These are phyloP conservation scores for Sylvia borin DNA, from an alignment of 2,797 vertebrate species.

Conservation along the genomic window DNA sequence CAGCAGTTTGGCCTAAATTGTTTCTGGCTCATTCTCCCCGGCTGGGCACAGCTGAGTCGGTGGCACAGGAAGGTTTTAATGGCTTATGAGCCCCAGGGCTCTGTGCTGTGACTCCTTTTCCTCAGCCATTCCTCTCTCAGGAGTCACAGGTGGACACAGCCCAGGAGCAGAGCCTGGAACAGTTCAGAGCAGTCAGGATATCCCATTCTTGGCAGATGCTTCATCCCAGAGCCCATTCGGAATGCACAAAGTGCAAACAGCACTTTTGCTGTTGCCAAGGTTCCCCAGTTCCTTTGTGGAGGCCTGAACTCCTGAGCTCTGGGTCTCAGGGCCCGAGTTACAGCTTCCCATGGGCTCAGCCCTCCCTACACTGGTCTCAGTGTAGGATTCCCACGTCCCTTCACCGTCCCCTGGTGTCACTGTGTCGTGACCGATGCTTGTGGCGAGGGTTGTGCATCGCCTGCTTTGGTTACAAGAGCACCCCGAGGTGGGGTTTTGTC, in stretches of 20 bases:
- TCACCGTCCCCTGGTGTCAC: not conserved
- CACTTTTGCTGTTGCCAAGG: rapidly evolving
- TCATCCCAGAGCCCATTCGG: not conserved
- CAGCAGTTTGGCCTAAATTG: not conserved
- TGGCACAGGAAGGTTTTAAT: not conserved
- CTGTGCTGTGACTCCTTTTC: not conserved
- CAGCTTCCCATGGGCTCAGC: not conserved
- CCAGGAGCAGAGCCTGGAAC: not conserved
- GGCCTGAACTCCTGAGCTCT: not conserved
- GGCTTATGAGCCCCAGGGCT: not conserved
- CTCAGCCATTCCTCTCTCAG: not conserved
- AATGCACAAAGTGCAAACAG: not conserved
- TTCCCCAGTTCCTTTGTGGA: not conserved
- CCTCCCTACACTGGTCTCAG: not conserved
- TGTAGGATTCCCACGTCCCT: rapidly evolving
- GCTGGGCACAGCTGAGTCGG: not conserved
- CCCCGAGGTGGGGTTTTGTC: not conserved
- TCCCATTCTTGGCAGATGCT: not conserved
- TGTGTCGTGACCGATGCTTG: rapidly evolving
- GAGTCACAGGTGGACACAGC: not conserved
- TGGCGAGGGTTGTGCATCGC: not conserved
- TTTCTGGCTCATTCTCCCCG: not conserved
- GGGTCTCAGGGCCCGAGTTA: not conserved
- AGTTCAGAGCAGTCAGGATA: not conserved
- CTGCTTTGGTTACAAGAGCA: not conserved